Evolutionary conservation across 2,888 invertebrate species (phyloP).

Genomic region (Schrankia costaestrigalis): DNA sequence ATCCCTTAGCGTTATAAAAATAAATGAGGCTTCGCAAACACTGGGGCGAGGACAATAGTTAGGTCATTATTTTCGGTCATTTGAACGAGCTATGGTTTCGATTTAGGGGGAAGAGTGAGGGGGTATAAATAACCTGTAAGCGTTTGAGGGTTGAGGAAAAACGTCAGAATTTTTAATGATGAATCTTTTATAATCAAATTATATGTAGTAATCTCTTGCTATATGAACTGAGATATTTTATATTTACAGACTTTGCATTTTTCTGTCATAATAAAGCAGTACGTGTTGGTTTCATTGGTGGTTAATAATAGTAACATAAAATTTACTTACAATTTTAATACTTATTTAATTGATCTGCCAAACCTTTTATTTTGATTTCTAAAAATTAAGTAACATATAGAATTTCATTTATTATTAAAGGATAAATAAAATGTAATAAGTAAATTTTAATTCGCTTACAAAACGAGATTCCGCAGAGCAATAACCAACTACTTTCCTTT

Average conservation of each 20-base stretch:
- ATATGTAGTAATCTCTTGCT: conserved; percentile 16
- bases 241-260: conserved; percentile 10
- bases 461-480: too few relatives aligned
- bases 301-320: too few relatives aligned
- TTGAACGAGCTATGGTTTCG: conserved; percentile 58
- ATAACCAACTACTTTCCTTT: too few relatives aligned
- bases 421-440: too few relatives aligned
- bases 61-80: conserved; percentile 77
- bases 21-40: conserved; percentile 72
- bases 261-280: conserved; percentile 7
- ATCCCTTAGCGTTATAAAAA: conserved; percentile 69
- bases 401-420: too few relatives aligned
- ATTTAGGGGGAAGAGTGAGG: conserved; percentile 45
- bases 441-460: too few relatives aligned
- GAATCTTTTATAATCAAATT: conserved; percentile 3
- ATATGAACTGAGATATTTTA: background rate
- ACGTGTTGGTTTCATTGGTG: too few relatives aligned
- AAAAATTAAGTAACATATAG: too few relatives aligned
- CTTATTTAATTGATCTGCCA: too few relatives aligned
- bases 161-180: conserved; percentile 38
- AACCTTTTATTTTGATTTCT: too few relatives aligned
- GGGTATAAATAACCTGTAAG: conserved; percentile 63
- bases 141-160: conserved; percentile 52
- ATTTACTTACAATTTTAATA: too few relatives aligned
- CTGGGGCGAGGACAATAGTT: conserved; percentile 76